Percentiles rank a stretch among this genome's conserved stretches.
Evolutionary conservation across 2,797 vertebrate species (phyloP).

Genomic region (Poliocrania exsul): DNA sequence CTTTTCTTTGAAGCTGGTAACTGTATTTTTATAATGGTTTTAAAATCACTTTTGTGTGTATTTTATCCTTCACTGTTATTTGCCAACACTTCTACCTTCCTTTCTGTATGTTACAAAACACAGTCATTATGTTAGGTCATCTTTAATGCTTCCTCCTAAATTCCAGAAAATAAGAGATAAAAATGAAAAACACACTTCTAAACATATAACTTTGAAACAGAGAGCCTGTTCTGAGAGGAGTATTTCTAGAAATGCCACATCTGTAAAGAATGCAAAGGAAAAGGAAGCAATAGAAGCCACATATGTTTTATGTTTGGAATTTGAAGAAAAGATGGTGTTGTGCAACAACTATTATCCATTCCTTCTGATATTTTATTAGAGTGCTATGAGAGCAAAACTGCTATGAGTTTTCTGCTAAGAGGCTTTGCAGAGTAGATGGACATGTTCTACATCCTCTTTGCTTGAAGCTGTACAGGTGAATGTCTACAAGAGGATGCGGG

Average conservation of each 20-base stretch:
- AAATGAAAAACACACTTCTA: conserved; percentile 33
- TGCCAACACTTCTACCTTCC: not conserved
- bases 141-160: not conserved
- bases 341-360: not conserved
- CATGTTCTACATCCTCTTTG: not conserved
- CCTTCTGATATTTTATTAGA: not conserved
- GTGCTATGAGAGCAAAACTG: not conserved
- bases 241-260: conserved; percentile 26
- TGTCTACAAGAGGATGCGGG: not conserved
- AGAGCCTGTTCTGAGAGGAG: not conserved
- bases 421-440: not conserved
- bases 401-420: not conserved
- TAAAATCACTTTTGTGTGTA: conserved; percentile 12
- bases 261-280: conserved; percentile 16
- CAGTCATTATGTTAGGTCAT: not conserved
- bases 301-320: not conserved
- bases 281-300: not conserved
- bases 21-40: not conserved
- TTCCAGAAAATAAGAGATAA: not conserved
- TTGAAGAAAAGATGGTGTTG: not conserved
- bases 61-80: not conserved
- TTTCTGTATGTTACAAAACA: not conserved
- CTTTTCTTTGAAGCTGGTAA: not conserved
- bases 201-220: not conserved
- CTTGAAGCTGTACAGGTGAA: not conserved